Base-by-base conservation (phyloP, 1,140 invertebrate species). In the Doryteuthis pealeii region DNA sequence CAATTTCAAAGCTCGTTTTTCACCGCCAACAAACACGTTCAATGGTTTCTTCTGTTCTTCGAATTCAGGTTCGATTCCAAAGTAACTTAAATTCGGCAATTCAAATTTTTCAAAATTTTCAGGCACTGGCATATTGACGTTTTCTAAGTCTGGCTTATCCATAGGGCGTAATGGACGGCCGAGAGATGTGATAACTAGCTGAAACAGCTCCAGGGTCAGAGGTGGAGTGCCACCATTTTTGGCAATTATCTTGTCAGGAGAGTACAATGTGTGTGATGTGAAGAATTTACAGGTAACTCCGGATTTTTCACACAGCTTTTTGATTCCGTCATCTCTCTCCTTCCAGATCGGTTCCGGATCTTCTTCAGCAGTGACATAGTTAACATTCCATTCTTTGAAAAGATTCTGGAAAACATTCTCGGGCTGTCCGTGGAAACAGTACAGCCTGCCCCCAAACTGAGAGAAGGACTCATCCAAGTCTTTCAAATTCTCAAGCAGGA, bases 261-360 rank as follows among this genome's bases (percentile, higher is more conserved):
- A 78, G 83, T 86, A 89, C 3, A 89, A 79, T 0, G 83, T 86
- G 70, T 87, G 84, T 18, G 81, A 81, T 4, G 82, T 77, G 62
- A 71, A 79, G 62, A 84, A 92, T 28, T 89, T 85, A 31, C 89
- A 90, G 71, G 89, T 82, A 1, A 93, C 89, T 58, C 88, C 89
- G 32, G 89, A 84, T 72, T 91, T 87, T 1, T 84, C 77, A 77
- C 92, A 93, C 8, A 91, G 81, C 22, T 83, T 75, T 72, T 90
- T 91, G 0, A 92, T 90, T 6, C 82, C 77, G n/a, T 90, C 87
- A 84, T 93, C 93, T 40, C 92, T 86, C 1, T 87, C 79, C 2
- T 89, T 89, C 92, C 92, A 93, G 68, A 92, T 90, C 0, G 92
- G 92, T 85, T 93, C 92, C 79, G 92, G 92, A 81, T 93, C 93